Evolutionary conservation across 2,888 invertebrate species (phyloP), one percentile per base, ranked within the genome.

Genomic region (Ganaspis brasiliensis): DNA sequence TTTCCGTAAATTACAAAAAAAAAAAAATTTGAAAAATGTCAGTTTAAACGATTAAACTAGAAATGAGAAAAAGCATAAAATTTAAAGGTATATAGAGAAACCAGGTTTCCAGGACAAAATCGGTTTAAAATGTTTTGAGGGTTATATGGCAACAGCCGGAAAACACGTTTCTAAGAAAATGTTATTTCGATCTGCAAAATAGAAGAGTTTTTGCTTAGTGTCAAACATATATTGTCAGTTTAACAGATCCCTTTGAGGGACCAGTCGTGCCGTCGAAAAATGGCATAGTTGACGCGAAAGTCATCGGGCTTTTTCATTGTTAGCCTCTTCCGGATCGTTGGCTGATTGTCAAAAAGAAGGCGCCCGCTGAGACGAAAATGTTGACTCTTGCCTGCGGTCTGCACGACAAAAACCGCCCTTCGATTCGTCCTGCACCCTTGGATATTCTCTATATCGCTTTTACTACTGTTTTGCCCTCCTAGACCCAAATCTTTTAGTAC

Each of bases 371-470:
- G 87, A 81, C 79, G 83, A 84, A 81, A 83, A 87, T 87, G 89
- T 89, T 88, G 88, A 89, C 89, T 89, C 83, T 87, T 81, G 84
- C 80, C 85, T 89, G 89, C 81, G 89, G 90, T 89, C 84, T 85
- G 80, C 81, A 85, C 83, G 86, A 88, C 87, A 89, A 89, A 89
- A 88, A 86, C 85, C 85, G 85, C 85, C 89, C 88, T 83, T 82
- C 87, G 85, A 89, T 91, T 90, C 87, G 89, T 88, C 85, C 87
- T 87, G 89, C 74, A 63, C 70, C 76, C 79, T 77, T 49, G 73
- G 72, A 76, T 73, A 72, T 59, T 75, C 76, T 67, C 75, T 67
- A 59, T 72, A 45, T 75, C 70, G 55, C 56, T 74, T 63, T 40
- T 52, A 55, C 49, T 37, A 40, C 57, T 49, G 45, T 71, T 71